Percentiles rank a stretch among this genome's conserved stretches.
These are phyloP conservation scores for Ivindomyrus marchei DNA, from an alignment of 2,113 vertebrate species.

Conservation along the genomic window DNA sequence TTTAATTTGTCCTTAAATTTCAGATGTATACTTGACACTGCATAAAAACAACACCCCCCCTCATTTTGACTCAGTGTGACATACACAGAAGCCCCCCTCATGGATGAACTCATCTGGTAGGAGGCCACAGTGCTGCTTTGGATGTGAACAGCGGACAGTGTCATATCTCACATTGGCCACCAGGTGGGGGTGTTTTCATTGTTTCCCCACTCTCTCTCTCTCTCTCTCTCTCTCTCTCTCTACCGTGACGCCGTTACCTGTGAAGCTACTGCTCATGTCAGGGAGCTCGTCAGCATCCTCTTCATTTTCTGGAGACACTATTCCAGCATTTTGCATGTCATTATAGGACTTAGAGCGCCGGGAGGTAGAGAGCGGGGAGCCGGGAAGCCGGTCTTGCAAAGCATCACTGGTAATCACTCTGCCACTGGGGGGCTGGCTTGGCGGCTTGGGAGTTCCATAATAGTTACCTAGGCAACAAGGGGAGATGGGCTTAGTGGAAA, in stretches of 20 bases:
- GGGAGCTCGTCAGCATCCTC: conserved; percentile 84
- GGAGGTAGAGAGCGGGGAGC: conserved; percentile 85
- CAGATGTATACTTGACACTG: not conserved
- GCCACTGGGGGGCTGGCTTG: conserved; percentile 89
- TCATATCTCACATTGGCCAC: conserved; percentile 31
- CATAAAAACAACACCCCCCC: not conserved
- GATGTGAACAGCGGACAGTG: not conserved
- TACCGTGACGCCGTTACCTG: conserved; percentile 71
- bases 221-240: not conserved
- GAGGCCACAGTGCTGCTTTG: not conserved
- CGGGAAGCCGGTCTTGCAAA: conserved; percentile 79
- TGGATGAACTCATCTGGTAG: not conserved
- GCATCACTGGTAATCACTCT: conserved; percentile 94
- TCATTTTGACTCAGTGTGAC: not conserved
- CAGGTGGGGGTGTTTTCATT: conserved; percentile 55
- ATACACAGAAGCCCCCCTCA: not conserved
- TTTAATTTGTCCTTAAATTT: not conserved
- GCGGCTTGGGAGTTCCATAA: conserved; percentile 99
- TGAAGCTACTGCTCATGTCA: conserved; percentile 98
- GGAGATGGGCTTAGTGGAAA: conserved; percentile 67
- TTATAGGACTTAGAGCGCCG: conserved; percentile 95
- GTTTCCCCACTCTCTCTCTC: not conserved
- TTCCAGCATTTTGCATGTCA: conserved; percentile 99
- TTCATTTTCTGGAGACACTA: conserved; percentile 84
- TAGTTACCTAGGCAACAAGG: conserved; percentile 95